Base-by-base conservation (phyloP, 2,113 vertebrate genomes). In the Dasyornis broadbenti region DNA sequence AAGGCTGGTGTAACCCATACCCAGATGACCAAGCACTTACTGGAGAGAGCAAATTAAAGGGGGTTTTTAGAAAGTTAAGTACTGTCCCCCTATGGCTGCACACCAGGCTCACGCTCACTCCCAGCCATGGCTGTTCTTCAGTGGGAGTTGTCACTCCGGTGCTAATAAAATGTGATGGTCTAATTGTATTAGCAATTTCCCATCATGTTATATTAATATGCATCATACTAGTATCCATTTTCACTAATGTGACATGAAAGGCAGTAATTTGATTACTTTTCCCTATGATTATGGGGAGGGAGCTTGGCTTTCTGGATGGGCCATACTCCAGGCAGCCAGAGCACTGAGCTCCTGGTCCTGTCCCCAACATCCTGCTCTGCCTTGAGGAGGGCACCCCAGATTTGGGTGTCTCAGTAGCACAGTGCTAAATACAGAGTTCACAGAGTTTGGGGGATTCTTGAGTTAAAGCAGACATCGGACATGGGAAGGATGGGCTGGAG, bases 111-210 rank as follows among this genome's bases (percentile, higher is more conserved):
- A 0, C 26, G 53, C 44, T 50, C 1, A 0, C 61, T 93, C 75
- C 64, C 75, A 75, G 56, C 59, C 72, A 3, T 26, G 3, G 9
- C 96, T 92, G 88, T 35, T 96, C 93, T 96, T 96, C 89, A 42
- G 66, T 22, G 12, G 31, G 71, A 82, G 80, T 95, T 98, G 97
- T 98, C 98, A 98, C 81, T 97, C 94, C 11, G 3, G 88, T 97
- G 85, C 97, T 98, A 98, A 98, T 98, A 98, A 97, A 98, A 98
- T 94, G 96, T 97, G 97, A 98, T 98, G 96, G 94, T 98, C 97
- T 98, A 98, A 98, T 98, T 98, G 97, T 98, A 97, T 98, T 98
- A 98, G 98, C 98, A 97, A 97, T 97, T 98, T 96, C 95, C 97
- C 97, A 98, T 98, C 98, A 97, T 97, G 97, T 97, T 98, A 95